A percentile compares a stretch with the other conserved stretches of the same genome.
Evolutionary conservation across 2,888 invertebrate genomes (phyloP).

Genomic region (Leistus spinibarbis): DNA sequence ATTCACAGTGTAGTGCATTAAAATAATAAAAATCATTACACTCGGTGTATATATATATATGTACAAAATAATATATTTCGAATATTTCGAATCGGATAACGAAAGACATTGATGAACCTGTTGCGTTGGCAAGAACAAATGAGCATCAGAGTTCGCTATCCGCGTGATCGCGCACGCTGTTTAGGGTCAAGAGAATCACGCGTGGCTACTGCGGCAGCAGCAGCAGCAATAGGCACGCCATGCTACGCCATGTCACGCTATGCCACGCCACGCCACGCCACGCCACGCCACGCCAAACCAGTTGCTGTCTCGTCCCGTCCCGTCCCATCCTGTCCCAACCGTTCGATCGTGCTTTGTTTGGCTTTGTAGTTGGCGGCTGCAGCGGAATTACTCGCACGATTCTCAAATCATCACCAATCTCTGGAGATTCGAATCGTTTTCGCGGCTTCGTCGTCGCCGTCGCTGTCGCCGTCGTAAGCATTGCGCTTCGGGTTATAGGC

Average conservation of each 20-base stretch:
- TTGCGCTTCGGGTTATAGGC: background rate
- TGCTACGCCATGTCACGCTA: background rate
- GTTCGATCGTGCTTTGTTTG: background rate
- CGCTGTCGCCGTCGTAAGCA: too few species aligned
- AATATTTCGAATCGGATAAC: too few species aligned
- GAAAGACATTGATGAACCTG: conserved; percentile 14
- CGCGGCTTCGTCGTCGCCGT: too few species aligned
- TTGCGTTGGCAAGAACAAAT: background rate
- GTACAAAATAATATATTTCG: too few species aligned
- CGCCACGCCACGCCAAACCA: background rate
- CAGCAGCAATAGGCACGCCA: background rate
- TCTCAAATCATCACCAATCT: background rate
- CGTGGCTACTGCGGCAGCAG: background rate
- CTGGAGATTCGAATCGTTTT: background rate
- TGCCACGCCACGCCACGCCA: background rate
- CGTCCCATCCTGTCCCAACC: background rate
- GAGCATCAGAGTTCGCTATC: background rate
- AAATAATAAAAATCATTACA: too few species aligned
- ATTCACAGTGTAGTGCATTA: too few species aligned
- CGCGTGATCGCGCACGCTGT: background rate
- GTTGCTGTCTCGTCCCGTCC: background rate
- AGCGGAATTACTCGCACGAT: background rate
- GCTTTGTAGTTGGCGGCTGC: background rate
- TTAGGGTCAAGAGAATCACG: conserved; percentile 21
- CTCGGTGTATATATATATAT: too few species aligned